Evolutionary conservation across 1,140 invertebrate species (phyloP), one percentile per base, ranked within the genome.

Genomic region (Goniozus legneri): DNA sequence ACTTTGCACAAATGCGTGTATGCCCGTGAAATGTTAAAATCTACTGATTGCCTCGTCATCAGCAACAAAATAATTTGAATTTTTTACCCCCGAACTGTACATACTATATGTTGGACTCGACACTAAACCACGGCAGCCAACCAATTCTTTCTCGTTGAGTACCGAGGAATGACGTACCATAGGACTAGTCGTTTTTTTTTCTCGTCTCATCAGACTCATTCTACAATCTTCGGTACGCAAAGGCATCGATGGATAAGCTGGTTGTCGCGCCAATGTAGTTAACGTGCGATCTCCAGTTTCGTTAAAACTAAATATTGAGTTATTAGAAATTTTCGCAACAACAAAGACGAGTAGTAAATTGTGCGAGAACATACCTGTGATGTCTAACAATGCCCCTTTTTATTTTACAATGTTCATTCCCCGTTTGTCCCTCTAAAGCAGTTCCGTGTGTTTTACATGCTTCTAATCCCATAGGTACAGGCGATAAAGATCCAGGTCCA

Each of bases 301-400:
- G 44, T 76, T 76, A 41, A 76, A 76, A 44, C 74, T 75, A 36
- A 45, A 42, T 13, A 20, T 42, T 7, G 12, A 27, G 10, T 27
- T 10, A 27, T 27, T 10, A 27, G 4, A 6, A 27, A 6, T 27
- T 10, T 27, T 27, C 24, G 24, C 10, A 27, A 27, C 4, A 27
- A 27, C 24, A 27, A 27, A 4, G 24, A 27, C 4, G 24, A 27
- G 24, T 27, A 27, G 24, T 27, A 6, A 27, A 27, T 27, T n/a
- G n/a, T n/a, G n/a, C n/a, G n/a, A n/a, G n/a, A 6, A 27, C 24
- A 34, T 64, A 75, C 73, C 71, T 76, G 43, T 76, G 74, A 59
- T 76, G 74, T 51, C 74, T 72, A 27, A 76, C 74, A 16, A 76
- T 76, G 30, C 72, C 71, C 19, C 74, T 67, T 44, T 76, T 76